phyloP scores from a whole-genome alignment of 1,140 invertebrate genomes.

The Drosophila nigromelanica region DNA sequence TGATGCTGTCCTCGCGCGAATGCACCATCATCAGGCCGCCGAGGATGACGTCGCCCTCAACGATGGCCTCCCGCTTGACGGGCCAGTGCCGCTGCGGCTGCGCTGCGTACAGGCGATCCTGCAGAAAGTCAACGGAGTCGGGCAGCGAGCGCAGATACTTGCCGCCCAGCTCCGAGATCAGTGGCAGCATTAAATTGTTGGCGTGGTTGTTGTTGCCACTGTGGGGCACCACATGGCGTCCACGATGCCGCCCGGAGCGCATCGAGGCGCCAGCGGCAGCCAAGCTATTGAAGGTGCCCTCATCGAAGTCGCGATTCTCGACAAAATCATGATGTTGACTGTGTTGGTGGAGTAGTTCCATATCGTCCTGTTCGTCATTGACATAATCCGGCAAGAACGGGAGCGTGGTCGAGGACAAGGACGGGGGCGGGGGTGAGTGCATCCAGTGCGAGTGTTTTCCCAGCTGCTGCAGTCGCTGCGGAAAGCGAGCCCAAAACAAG shows the following conservation, averaged over 20 bases:
- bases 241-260: constrained; percentile 75
- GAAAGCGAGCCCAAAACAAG: background rate
- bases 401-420: background rate
- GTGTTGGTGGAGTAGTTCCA: background rate
- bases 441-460: constrained; percentile 62
- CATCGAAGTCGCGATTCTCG: constrained; percentile 44
- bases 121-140: constrained; percentile 64
- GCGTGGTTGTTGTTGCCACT: constrained; percentile 14
- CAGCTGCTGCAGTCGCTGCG: constrained; percentile 72
- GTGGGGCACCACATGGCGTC: constrained; percentile 55
- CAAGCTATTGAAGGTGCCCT: constrained; percentile 40
- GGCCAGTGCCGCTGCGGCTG: constrained; percentile 88
- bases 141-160: constrained; percentile 77
- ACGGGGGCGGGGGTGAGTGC: constrained; percentile 6
- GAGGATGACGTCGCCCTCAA: constrained; percentile 93
- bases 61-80: constrained; percentile 92
- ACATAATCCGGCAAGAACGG: constrained; percentile 42
- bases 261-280: constrained; percentile 30
- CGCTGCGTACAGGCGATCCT: constrained; percentile 52
- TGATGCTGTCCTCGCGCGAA: constrained; percentile 91
- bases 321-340: constrained; percentile 1
- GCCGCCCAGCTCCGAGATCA: constrained; percentile 48
- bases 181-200: constrained; percentile 40
- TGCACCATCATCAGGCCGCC: constrained; percentile 98
- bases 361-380: constrained; percentile 41